These are phyloP conservation scores for Eubucco bourcierii DNA, from an alignment of 2,113 vertebrate species.

Conservation along the genomic window DNA sequence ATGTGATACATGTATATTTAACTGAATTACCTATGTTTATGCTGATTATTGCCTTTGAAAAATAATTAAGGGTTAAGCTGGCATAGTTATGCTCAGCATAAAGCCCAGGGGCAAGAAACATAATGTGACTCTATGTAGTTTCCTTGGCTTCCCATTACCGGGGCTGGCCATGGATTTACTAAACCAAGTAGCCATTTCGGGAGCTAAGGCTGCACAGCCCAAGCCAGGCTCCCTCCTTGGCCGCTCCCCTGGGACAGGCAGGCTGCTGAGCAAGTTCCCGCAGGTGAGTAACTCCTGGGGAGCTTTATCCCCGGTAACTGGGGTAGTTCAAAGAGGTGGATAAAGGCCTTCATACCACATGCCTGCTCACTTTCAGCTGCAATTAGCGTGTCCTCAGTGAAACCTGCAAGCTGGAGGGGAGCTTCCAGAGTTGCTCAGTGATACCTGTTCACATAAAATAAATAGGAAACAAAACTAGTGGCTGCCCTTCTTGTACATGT, in stretches of 20 bases:
- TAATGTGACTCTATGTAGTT: not conserved
- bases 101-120: not conserved
- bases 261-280: conserved; percentile 22
- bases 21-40: conserved; percentile 18
- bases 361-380: conserved; percentile 18
- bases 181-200: not conserved
- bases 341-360: not conserved
- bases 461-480: not conserved
- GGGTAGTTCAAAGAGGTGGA: not conserved
- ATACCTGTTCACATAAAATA: not conserved
- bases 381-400: not conserved
- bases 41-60: conserved; percentile 42
- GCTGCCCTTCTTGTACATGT: not conserved
- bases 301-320: not conserved
- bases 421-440: not conserved
- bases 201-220: not conserved
- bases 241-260: not conserved
- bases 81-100: not conserved
- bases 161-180: not conserved
- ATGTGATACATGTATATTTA: not conserved
- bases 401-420: not conserved
- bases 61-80: conserved; percentile 10
- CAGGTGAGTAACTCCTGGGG: conserved; percentile 11
- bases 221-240: not conserved
- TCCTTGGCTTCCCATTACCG: not conserved